A percentile compares a stretch with the other conserved stretches of the same genome.
Evolutionary conservation across 2,113 vertebrate species (phyloP).

Genomic region (Dicerorhinus sumatrensis): DNA sequence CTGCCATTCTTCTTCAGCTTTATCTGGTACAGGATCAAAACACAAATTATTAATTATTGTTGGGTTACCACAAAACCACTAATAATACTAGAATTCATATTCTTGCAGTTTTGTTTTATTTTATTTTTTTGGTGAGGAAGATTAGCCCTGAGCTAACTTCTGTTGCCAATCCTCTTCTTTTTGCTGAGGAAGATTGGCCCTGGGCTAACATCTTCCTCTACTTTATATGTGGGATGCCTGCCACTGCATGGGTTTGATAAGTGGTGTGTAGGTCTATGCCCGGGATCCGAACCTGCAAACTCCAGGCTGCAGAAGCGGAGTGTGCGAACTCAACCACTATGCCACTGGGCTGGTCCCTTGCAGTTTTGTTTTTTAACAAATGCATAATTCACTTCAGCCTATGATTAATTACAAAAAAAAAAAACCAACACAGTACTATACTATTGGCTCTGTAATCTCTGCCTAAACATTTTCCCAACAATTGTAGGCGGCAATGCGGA

Average conservation of each 20-base stretch:
- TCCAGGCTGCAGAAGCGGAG: too few relatives aligned
- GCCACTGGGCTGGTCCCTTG: neutral
- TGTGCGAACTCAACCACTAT: too few relatives aligned
- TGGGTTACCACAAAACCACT: neutral
- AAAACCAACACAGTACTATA: neutral
- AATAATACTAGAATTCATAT: neutral
- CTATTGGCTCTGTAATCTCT: neutral
- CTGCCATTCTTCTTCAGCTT: neutral
- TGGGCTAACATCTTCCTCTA: too few relatives aligned
- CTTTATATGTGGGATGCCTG: too few relatives aligned
- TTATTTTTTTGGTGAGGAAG: too few relatives aligned
- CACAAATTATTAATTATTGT: neutral
- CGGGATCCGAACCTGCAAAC: too few relatives aligned
- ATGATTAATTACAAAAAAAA: neutral
- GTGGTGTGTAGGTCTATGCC: too few relatives aligned
- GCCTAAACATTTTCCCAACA: neutral
- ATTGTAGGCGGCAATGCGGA: slow-evolving; percentile 42
- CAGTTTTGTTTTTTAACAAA: neutral
- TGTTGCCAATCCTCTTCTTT: too few relatives aligned
- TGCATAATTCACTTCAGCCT: neutral
- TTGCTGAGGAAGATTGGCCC: too few relatives aligned
- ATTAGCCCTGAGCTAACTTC: too few relatives aligned
- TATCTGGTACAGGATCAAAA: neutral
- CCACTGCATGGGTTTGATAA: too few relatives aligned
- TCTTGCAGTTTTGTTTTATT: neutral